A percentile compares a stretch with the other conserved stretches of the same genome.
These are phyloP conservation scores for Aspidiotus rigidus DNA, from an alignment of 2,888 invertebrate genomes.

Conservation along the genomic window DNA sequence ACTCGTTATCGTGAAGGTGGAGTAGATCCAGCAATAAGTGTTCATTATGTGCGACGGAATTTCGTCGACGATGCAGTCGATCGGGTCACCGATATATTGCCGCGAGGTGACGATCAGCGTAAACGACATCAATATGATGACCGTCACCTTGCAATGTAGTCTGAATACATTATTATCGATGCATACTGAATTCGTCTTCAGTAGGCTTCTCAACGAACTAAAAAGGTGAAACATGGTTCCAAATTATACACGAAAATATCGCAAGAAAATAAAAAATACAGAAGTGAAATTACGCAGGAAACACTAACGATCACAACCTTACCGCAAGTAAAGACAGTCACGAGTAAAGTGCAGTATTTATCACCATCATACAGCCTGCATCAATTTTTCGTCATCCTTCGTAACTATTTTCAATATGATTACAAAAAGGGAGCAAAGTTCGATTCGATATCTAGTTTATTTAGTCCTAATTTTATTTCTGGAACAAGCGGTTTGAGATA, in stretches of 20 bases:
- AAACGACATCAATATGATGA: constrained; percentile 61
- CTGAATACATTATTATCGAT: constrained; percentile 69
- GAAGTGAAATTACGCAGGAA: too few species aligned
- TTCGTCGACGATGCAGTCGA: constrained; percentile 82
- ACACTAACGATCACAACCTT: too few species aligned
- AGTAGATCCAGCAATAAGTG: constrained; percentile 79
- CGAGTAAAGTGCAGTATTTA: too few species aligned
- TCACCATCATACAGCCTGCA: too few species aligned
- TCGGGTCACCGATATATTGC: constrained; percentile 78
- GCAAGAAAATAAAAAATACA: too few species aligned
- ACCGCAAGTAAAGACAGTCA: too few species aligned
- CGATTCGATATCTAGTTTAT: too few species aligned
- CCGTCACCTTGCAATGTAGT: constrained; percentile 64
- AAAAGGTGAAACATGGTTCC: constrained; percentile 56
- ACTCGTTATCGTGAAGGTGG: constrained; percentile 85
- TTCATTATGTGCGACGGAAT: constrained; percentile 84
- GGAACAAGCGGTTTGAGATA: too few species aligned
- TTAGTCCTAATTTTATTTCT: too few species aligned
- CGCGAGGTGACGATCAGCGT: constrained; percentile 66
- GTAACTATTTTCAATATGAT: too few species aligned
- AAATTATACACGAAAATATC: neutral
- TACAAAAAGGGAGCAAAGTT: too few species aligned
- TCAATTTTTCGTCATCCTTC: too few species aligned
- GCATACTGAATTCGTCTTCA: constrained; percentile 57
- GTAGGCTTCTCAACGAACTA: constrained; percentile 56